phyloP scores from a whole-genome alignment of 2,888 invertebrate species.

The Lomographa bimaculata region DNA sequence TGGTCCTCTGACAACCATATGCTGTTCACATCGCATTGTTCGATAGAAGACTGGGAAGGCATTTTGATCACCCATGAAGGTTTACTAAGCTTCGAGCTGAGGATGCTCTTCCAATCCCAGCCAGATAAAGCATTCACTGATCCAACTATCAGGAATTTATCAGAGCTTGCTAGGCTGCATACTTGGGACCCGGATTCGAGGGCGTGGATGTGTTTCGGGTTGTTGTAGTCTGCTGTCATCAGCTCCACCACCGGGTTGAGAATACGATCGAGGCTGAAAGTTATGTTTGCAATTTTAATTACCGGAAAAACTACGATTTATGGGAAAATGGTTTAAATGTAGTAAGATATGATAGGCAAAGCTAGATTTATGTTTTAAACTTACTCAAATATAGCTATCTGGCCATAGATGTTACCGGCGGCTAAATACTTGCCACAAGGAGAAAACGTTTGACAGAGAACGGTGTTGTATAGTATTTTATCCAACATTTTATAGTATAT shows the following conservation, averaged over 20 bases:
- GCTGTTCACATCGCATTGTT: conserved; percentile 91
- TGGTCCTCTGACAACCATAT: conserved; percentile 86
- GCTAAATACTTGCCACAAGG: conserved; percentile 92
- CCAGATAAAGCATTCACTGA: conserved; percentile 90
- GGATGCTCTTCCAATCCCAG: conserved; percentile 89
- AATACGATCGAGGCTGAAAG: conserved; percentile 85
- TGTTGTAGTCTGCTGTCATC: conserved; percentile 80
- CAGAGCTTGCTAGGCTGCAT: conserved; percentile 86
- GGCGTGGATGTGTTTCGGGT: conserved; percentile 83
- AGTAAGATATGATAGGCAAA: too few relatives aligned
- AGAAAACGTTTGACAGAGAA: conserved; percentile 92
- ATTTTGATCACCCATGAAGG: conserved; percentile 87
- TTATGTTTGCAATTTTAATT: too few relatives aligned
- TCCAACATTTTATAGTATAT: conserved; percentile 56
- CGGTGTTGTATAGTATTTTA: conserved; percentile 90
- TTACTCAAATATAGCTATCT: conserved; percentile 92
- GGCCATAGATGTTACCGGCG: conserved; percentile 93
- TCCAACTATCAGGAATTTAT: conserved; percentile 88
- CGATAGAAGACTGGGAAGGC: conserved; percentile 86
- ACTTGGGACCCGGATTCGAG: conserved; percentile 86
- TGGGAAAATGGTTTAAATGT: too few relatives aligned
- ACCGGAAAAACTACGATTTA: conserved; percentile 7
- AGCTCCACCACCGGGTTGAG: conserved; percentile 83
- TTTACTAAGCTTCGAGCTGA: conserved; percentile 84
- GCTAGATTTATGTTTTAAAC: too few relatives aligned